These are phyloP conservation scores for Acromyrmex echinatior DNA, from an alignment of 1,140 invertebrate species.

Conservation along the genomic window DNA sequence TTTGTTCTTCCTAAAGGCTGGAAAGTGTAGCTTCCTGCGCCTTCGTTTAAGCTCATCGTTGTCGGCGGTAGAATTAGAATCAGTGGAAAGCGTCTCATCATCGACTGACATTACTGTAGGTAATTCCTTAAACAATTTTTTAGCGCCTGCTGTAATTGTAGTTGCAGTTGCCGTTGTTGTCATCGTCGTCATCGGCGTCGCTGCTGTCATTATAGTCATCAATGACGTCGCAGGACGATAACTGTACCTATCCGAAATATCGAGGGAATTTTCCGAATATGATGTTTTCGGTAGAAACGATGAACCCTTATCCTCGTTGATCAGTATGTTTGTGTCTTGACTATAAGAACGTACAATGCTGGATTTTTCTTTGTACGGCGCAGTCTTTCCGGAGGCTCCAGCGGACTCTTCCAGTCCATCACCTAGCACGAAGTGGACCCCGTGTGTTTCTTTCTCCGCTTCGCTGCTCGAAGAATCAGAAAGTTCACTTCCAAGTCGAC, in stretches of 20 bases:
- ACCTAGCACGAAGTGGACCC: constrained; percentile 83
- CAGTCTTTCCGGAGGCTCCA: constrained; percentile 9
- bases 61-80: constrained; percentile 87
- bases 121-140: constrained; percentile 78
- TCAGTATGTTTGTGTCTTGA: constrained; percentile 83
- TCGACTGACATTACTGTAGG: constrained; percentile 82
- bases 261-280: constrained; percentile 86
- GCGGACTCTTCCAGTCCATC: constrained; percentile 72
- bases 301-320: constrained; percentile 73
- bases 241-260: constrained; percentile 65
- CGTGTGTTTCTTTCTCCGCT: constrained; percentile 84
- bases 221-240: background rate
- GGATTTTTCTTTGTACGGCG: constrained; percentile 51
- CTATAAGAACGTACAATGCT: constrained; percentile 81
- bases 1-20: constrained; percentile 84
- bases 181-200: constrained; percentile 16
- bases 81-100: constrained; percentile 86
- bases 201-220: constrained; percentile 9
- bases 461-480: constrained; percentile 85
- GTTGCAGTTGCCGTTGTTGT: constrained; percentile 48
- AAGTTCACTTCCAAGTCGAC: constrained; percentile 39
- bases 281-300: constrained; percentile 84
- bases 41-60: constrained; percentile 85
- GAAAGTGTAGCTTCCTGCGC: constrained; percentile 85
- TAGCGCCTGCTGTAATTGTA: constrained; percentile 43